These are phyloP conservation scores for Cebidichthys violaceus DNA, from an alignment of 2,113 vertebrate species.

Conservation along the genomic window DNA sequence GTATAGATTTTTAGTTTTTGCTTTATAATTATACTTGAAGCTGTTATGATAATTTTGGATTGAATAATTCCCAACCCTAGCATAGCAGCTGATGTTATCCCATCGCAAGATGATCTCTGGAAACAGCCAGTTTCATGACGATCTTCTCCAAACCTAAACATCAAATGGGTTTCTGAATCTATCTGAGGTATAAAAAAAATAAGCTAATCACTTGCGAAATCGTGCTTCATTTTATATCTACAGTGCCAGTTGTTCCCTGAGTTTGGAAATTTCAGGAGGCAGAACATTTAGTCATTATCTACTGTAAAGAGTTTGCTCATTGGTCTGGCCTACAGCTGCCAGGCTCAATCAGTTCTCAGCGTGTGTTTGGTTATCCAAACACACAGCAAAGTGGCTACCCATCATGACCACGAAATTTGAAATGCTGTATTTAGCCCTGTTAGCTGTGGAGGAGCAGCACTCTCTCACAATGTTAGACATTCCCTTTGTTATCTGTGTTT, in stretches of 20 bases:
- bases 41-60: not conserved
- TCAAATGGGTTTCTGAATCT: not conserved
- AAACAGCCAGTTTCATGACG: not conserved
- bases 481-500: not conserved
- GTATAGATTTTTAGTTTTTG: not conserved
- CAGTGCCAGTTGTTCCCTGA: conserved; percentile 4
- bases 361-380: conserved; percentile 27
- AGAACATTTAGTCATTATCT: conserved; percentile 32
- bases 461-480: not conserved
- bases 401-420: conserved; percentile 14
- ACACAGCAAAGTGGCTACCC: not conserved
- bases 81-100: not conserved
- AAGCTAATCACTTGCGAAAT: not conserved
- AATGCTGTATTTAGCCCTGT: conserved; percentile 8
- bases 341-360: conserved; percentile 6
- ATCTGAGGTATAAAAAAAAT: conserved; percentile 5
- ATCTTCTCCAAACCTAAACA: not conserved
- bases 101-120: not conserved
- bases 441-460: conserved; percentile 14
- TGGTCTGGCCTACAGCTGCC: conserved; percentile 31
- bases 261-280: conserved; percentile 17
- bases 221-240: conserved; percentile 24
- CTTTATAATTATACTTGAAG: no score
- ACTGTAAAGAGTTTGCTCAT: conserved; percentile 10
- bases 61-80: not conserved